Percentiles rank a stretch among this genome's conserved stretches.
These are phyloP conservation scores for Pipra filicauda DNA, from an alignment of 2,113 vertebrate genomes.

Conservation along the genomic window DNA sequence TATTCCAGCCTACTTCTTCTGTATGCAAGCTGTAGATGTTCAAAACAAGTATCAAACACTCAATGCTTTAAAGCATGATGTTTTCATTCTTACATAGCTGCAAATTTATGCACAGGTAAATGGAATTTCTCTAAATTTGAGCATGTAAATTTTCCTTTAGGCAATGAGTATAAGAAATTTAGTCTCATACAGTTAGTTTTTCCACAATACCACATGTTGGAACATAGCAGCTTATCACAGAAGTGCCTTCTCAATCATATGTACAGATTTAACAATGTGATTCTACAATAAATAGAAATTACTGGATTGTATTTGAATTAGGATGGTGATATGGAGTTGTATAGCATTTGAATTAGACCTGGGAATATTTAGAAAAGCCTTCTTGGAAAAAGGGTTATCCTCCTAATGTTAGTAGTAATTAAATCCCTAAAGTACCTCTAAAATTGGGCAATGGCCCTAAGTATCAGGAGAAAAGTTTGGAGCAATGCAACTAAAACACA, in stretches of 20 bases:
- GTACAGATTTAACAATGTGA: background rate
- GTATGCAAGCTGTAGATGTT: background rate
- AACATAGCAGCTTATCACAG: background rate
- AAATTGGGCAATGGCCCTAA: background rate
- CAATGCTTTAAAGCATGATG: background rate
- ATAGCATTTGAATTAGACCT: background rate
- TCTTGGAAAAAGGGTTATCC: background rate
- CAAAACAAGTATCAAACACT: background rate
- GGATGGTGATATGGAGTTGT: background rate
- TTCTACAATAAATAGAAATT: background rate
- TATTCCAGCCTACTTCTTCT: background rate
- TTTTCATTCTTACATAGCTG: background rate
- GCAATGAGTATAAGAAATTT: background rate
- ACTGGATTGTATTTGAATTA: background rate
- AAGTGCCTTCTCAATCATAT: background rate
- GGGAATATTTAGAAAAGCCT: background rate
- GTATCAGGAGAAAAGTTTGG: background rate
- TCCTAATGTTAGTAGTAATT: background rate
- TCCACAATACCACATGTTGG: background rate
- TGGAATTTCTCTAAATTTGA: background rate
- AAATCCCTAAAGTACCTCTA: background rate
- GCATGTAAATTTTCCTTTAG: background rate
- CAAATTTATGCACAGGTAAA: background rate
- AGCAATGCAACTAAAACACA: background rate
- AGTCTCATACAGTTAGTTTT: background rate